These are phyloP conservation scores for Virgularia gustaviana DNA, from an alignment of 92 coral and sea anemone genomes.

Conservation along the genomic window DNA sequence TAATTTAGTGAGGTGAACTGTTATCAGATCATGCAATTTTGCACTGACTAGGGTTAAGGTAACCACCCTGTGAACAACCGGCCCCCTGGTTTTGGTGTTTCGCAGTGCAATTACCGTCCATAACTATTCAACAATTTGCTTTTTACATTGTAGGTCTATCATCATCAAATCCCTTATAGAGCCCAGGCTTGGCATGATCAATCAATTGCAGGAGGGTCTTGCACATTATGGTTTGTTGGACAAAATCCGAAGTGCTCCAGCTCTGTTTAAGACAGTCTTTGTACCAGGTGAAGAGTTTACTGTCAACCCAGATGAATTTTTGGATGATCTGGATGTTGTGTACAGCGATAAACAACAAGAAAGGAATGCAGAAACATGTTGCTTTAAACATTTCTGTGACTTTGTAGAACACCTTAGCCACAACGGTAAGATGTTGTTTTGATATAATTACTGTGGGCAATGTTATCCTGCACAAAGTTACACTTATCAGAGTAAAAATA, in stretches of 20 bases:
- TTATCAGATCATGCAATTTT: neutral
- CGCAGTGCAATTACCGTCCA: neutral
- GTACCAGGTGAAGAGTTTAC: conserved; percentile 46
- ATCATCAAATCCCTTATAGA: conserved; percentile 58
- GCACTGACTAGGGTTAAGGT: neutral
- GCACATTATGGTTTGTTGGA: conserved; percentile 53
- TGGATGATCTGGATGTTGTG: conserved; percentile 48
- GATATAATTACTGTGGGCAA: no score
- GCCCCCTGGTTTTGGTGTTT: neutral
- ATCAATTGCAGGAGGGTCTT: conserved; percentile 62
- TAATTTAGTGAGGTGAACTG: conserved; percentile 52
- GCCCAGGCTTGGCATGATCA: conserved; percentile 54
- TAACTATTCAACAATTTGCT: neutral
- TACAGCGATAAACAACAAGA: conserved; percentile 56
- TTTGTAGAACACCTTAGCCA: conserved; percentile 43
- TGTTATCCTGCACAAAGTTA: no score
- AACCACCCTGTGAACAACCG: neutral
- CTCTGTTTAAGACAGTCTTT: conserved; percentile 65
- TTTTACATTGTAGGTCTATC: conserved; percentile 49
- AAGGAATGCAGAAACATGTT: conserved; percentile 50
- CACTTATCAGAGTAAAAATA: no score
- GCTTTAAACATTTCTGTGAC: conserved; percentile 64
- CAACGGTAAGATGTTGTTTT: conserved; percentile 16
- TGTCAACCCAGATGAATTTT: conserved; percentile 65
- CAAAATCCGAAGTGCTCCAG: conserved; percentile 44